Evolutionary conservation across 2,113 vertebrate genomes (phyloP), one percentile per base, ranked within the genome.

Genomic region (Peromyscus polionotus): DNA sequence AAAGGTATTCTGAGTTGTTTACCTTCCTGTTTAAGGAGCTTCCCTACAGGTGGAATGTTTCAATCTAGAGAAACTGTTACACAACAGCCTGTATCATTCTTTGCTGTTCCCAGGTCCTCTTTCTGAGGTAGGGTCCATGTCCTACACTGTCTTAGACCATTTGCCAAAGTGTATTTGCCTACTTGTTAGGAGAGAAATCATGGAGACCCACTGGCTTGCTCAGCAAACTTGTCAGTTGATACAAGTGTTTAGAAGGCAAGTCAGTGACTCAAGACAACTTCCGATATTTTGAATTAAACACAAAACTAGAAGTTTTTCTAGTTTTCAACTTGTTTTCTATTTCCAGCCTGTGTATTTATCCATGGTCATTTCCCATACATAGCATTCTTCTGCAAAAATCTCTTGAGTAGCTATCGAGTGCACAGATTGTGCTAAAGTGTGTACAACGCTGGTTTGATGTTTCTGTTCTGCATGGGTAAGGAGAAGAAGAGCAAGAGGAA

Each of bases 271-370:
- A 75, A 36, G 61, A 57, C 4, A 80, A 76, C 36, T 48, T 51
- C 45, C 72, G 54, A 24, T 92, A 54, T 54, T 95, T 96, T n/a
- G 88, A 31, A 76, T 90, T 70, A 89, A 85, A 93, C 72, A 19
- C 17, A 28, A 1, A 72, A 20, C 84, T 92, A 54, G 54, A 85
- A 77, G 20, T 33, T n/a, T 91, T n/a, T 72, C 31, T 7, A 48
- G 45, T 48, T 48, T 48, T 48, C n/a, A 31, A 75, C 39, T 57
- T 67, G 3, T 73, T 75, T 48, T 96, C n/a, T 11, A 31, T 42
- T 42, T 73, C 83, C 26, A 67, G 67, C 59, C 14, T 39, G 67
- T 84, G 1, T 31, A 54, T 75, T 26, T 96, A 68, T 93, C 89
- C 36, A 33, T 22, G 48, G 31, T 72, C 14, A n/a, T 63, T 96